Evolutionary conservation across 2,113 vertebrate genomes (phyloP).

Genomic region (Vulpes lagopus): DNA sequence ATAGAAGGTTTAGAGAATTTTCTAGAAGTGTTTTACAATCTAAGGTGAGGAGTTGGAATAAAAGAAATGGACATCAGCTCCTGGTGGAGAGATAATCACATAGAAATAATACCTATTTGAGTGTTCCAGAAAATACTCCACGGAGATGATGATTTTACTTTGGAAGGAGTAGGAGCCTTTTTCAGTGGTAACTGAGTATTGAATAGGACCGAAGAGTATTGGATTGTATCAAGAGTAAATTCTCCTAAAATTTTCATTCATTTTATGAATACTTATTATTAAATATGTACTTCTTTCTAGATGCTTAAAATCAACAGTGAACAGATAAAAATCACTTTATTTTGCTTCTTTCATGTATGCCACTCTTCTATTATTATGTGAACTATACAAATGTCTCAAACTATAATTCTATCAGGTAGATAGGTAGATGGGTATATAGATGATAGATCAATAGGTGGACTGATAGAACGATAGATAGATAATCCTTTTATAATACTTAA

Average conservation of each 20-base stretch:
- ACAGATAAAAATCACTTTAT: too few relatives aligned
- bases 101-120: not conserved
- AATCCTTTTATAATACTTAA: not conserved
- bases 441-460: not conserved
- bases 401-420: not conserved
- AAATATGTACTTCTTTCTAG: not conserved
- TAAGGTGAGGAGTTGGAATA: not conserved
- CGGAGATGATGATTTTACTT: not conserved
- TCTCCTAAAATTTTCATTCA: not conserved
- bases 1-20: not conserved
- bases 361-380: not conserved
- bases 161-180: not conserved
- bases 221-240: not conserved
- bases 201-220: not conserved
- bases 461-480: not conserved
- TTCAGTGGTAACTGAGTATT: not conserved
- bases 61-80: not conserved
- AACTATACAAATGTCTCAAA: not conserved
- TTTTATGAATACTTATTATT: not conserved
- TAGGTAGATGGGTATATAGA: not conserved
- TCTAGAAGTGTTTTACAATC: not conserved
- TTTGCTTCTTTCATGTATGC: not conserved
- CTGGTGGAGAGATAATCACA: not conserved
- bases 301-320: not conserved
- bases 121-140: not conserved